Evolutionary conservation across 2,113 vertebrate species (phyloP).

Genomic region (Oxyura jamaicensis): DNA sequence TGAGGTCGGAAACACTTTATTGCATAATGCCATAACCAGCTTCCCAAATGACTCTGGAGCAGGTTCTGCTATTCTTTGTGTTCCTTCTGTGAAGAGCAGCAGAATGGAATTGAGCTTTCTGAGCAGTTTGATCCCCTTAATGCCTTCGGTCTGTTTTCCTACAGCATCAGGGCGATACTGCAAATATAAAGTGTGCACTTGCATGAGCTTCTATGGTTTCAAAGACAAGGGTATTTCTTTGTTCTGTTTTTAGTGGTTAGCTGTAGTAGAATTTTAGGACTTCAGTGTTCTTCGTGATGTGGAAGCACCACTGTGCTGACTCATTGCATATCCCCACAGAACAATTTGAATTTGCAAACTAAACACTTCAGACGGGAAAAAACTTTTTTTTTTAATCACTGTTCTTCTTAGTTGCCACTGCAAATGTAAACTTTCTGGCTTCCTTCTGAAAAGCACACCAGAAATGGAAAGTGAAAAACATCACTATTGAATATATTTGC

Average conservation of each 20-base stretch:
- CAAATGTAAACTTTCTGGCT: background rate
- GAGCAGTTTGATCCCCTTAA: background rate
- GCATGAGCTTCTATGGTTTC: background rate
- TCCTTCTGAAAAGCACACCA: background rate
- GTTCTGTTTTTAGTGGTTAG: background rate
- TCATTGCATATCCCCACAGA: background rate
- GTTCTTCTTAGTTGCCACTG: background rate
- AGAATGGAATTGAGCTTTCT: background rate
- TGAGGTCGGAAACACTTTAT: background rate
- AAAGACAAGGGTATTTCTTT: background rate
- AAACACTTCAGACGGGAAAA: background rate
- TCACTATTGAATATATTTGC: conserved; percentile 1
- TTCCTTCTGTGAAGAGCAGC: background rate
- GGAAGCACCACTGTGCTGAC: background rate
- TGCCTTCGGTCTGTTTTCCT: background rate
- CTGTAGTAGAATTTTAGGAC: background rate
- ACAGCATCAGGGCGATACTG: background rate
- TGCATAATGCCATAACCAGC: background rate
- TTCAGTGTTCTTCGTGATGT: background rate
- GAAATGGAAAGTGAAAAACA: conserved; percentile 2
- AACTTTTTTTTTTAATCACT: background rate
- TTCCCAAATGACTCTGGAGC: background rate
- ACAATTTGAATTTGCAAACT: background rate
- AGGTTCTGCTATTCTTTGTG: accelerated
- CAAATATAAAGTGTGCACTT: background rate